Evolutionary conservation across 2,113 vertebrate species (phyloP), one percentile per base, ranked within the genome.

Genomic region (Chaenocephalus aceratus): DNA sequence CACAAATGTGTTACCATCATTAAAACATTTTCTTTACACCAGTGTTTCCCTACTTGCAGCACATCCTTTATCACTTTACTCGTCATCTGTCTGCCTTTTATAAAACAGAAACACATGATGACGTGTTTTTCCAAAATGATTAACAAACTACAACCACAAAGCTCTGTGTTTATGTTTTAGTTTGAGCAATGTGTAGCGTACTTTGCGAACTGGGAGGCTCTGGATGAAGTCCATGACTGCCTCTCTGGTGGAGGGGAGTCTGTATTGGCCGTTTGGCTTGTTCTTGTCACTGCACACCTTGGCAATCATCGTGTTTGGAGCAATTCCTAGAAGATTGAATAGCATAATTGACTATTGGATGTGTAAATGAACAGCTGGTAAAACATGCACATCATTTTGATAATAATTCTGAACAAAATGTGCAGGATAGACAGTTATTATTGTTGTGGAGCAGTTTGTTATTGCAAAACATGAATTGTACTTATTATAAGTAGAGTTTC

Each of bases 221-320:
- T 96, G 96, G 8, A 99, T 90, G 83, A 99, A 99, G 72, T 97
- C 95, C 94, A 97, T 94, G 62, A 99, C 96, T 8, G 95, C 95
- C 75, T 93, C 90, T 86, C 94, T 95, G 44, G 93, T 94, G 45
- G 96, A 85, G 18, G 90, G 68, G 89, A 99, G 96, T 80, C 92
- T 95, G 93, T 91, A 98, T 44, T 99, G 98, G 34, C 98, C 98
- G 1, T 99, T 97, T 76, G 98, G 98, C 77, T 99, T 99, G 91
- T 99, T 99, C 93, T 93, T 92, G 92, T 99, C 98, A 92, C 98
- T 99, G 94, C 97, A 99, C 78, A 99, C 97, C 91, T 99, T 99
- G 80, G 98, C 97, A 83, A 99, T 93, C 96, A 97, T 97, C 85
- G 90, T 97, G 85, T 99, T 99, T 68, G 98, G 96, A 30, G 98